Evolutionary conservation across 2,113 vertebrate species (phyloP).

Genomic region (Herpetotheres cachinnans): DNA sequence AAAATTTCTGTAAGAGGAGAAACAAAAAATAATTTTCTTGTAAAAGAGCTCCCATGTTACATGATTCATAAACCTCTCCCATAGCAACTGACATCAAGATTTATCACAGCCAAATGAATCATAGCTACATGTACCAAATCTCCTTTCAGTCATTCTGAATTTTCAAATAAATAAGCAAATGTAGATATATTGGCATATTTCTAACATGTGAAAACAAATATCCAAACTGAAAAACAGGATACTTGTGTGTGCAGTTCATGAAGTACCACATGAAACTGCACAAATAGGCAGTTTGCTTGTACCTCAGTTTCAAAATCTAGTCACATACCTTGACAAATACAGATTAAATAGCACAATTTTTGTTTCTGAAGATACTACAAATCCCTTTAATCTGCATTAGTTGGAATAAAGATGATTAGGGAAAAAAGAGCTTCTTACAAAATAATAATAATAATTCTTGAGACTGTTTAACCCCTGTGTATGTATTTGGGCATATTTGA

Average conservation of each 20-base stretch:
- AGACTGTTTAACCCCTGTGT: not conserved
- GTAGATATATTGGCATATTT: not conserved
- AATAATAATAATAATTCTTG: not conserved
- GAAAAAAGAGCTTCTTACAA: not conserved
- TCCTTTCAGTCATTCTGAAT: not conserved
- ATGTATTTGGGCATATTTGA: not conserved
- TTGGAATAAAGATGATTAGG: not conserved
- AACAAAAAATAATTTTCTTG: not conserved
- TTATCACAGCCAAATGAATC: not conserved
- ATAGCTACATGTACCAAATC: not conserved
- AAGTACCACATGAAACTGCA: not conserved
- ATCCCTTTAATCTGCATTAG: not conserved
- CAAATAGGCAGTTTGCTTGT: not conserved
- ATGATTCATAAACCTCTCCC: not conserved
- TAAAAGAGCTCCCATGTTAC: not conserved
- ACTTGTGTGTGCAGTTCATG: not conserved
- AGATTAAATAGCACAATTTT: not conserved
- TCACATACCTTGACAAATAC: not conserved
- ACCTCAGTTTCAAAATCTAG: not conserved
- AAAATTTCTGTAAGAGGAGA: not conserved
- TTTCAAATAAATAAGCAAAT: not conserved
- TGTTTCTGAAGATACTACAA: not conserved
- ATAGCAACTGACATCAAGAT: not conserved
- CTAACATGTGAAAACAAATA: not conserved
- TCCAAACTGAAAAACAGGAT: not conserved